Evolutionary conservation across 2,888 invertebrate genomes (phyloP), one percentile per base, ranked within the genome.

Genomic region (Julus scandinavius): DNA sequence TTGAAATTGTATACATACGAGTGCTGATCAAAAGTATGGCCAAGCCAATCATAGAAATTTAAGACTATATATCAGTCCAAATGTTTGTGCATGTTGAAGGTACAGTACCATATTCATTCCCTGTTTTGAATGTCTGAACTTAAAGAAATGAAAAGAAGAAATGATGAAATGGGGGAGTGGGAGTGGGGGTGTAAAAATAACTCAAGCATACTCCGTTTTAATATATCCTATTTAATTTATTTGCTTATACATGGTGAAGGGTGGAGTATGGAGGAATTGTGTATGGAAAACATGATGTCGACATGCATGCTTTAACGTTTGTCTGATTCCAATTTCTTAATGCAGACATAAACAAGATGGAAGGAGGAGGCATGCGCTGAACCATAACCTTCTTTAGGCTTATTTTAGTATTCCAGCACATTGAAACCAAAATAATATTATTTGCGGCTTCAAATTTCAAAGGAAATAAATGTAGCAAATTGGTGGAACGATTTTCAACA

Each of bases 291-390:
- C 29, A 72, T 9, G 29, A 20, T 72, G 72, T 72, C 72, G 72
- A 72, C 72, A 72, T 72, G 72, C 72, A 29, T 29, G 7, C 29
- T 72, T 72, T 29, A 72, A 29, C 72, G 7, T 72, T 72, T 72
- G n/a, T 72, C 72, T 29, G n/a, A 72, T 72, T 72, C 29, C 72
- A 72, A 72, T 72, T 72, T 72, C 29, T n/a, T 29, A 72, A 72
- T 72, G 72, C 72, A 72, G 72, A 72, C 29, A 29, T 72, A 72
- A 72, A 72, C 72, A 72, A 29, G 29, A 72, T 72, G 72, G 29
- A 6, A 6, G 72, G 72, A 72, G 20, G n/a, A 29, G 29, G 72
- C 72, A 29, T 72, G 63, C 20, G 72, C n/a, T 72, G 72, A 72
- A 72, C 72, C 72, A 9, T 29, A 72, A 17, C 72, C 20, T 20